These are phyloP conservation scores for Plutomurus gul DNA, from an alignment of 1,140 invertebrate species.

Conservation along the genomic window DNA sequence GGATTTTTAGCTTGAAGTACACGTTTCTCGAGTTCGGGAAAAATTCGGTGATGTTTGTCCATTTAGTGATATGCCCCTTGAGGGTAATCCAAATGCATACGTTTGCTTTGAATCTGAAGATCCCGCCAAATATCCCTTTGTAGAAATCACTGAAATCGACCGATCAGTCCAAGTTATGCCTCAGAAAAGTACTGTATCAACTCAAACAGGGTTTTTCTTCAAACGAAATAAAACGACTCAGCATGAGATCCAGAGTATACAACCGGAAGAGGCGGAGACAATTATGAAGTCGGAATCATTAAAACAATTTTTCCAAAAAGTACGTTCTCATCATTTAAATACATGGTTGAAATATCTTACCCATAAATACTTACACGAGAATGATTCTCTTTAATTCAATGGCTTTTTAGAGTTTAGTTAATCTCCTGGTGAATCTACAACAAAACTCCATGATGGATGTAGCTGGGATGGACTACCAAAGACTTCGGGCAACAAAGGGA, in stretches of 20 bases:
- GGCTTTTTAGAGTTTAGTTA: background rate
- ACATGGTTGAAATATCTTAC: background rate
- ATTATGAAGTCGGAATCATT: slow-evolving; percentile 29
- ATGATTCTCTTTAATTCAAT: background rate
- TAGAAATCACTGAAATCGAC: slow-evolving; percentile 41
- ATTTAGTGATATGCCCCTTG: background rate
- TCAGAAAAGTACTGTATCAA: background rate
- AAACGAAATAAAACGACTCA: slow-evolving; percentile 52
- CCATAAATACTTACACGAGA: background rate
- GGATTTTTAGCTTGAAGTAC: background rate
- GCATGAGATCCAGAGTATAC: slow-evolving; percentile 39
- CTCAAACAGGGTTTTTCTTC: slow-evolving; percentile 51
- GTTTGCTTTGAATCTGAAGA: slow-evolving; percentile 9
- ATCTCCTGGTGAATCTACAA: slow-evolving; percentile 34
- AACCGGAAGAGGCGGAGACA: slow-evolving; percentile 7
- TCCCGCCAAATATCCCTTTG: background rate
- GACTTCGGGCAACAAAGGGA: slow-evolving; percentile 39
- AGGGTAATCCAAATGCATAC: slow-evolving; percentile 7
- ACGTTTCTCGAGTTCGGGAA: background rate
- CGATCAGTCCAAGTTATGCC: slow-evolving; percentile 42
- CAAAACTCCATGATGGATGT: slow-evolving; percentile 53
- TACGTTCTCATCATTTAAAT: background rate
- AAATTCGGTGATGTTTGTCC: background rate
- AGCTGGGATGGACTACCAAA: slow-evolving; percentile 39
- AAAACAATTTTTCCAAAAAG: slow-evolving; percentile 32